phyloP scores from a whole-genome alignment of 2,113 vertebrate species.

The Trochalopteron elliotii region DNA sequence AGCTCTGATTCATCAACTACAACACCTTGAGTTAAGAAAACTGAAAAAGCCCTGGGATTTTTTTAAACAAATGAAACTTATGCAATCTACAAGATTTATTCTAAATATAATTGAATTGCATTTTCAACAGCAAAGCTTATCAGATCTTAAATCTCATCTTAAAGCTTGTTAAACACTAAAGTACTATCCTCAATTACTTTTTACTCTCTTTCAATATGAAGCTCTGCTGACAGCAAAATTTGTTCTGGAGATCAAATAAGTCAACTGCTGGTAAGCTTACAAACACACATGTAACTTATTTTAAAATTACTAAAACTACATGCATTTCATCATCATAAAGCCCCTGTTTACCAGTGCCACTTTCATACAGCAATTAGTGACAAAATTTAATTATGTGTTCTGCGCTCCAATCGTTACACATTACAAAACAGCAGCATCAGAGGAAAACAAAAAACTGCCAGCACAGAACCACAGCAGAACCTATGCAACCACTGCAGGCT shows the following conservation, averaged over 20 bases:
- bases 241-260: background rate
- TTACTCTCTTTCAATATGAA: background rate
- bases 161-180: background rate
- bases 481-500: background rate
- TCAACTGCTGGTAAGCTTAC: background rate
- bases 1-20: background rate
- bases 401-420: background rate
- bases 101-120: background rate
- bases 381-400: background rate
- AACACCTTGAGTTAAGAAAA: background rate
- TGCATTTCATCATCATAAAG: background rate
- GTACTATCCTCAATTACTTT: background rate
- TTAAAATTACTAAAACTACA: background rate
- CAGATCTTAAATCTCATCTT: background rate
- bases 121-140: background rate
- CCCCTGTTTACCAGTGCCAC: background rate
- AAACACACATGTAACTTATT: background rate
- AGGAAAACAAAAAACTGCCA: background rate
- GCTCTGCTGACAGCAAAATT: background rate
- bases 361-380: background rate
- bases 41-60: background rate
- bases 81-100: background rate
- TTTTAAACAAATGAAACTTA: background rate
- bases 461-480: background rate
- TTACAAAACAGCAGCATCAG: background rate